Evolutionary conservation across 2,797 vertebrate species (phyloP).

Genomic region (Carduelis carduelis): DNA sequence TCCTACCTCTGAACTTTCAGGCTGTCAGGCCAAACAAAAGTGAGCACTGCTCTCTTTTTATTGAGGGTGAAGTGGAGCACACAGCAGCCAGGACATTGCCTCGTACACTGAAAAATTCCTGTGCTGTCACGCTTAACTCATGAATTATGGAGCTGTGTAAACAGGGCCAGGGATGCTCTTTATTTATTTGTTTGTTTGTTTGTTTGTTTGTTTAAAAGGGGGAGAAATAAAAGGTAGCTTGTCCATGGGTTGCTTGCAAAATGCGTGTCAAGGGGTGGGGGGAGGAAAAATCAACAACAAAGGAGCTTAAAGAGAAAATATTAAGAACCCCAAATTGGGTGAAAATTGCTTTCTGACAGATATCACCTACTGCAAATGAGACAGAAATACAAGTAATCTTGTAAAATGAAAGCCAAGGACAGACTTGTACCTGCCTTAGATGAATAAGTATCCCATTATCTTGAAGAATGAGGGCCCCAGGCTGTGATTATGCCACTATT

Average conservation of each 20-base stretch:
- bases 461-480: constrained; percentile 88
- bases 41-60: background rate
- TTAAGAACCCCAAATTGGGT: constrained; percentile 50
- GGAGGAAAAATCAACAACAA: constrained; percentile 4
- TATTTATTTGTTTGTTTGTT: constrained; percentile 15
- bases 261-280: fast-evolving
- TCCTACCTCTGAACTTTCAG: background rate
- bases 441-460: constrained; percentile 79
- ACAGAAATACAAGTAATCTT: constrained; percentile 79
- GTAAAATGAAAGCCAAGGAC: constrained; percentile 81
- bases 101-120: constrained; percentile 47
- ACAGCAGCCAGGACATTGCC: background rate
- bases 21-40: background rate
- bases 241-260: background rate
- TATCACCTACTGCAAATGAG: constrained; percentile 65
- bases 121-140: constrained; percentile 38
- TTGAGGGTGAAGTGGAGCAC: background rate
- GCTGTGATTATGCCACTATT: constrained; percentile 92
- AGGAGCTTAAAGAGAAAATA: constrained; percentile 38
- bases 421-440: constrained; percentile 85
- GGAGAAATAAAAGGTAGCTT: background rate
- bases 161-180: constrained; percentile 4
- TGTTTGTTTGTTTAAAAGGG: background rate
- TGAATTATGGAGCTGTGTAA: constrained; percentile 10
- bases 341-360: constrained; percentile 71